These are phyloP conservation scores for Caranx ignobilis DNA, from an alignment of 2,113 vertebrate genomes.

Conservation along the genomic window DNA sequence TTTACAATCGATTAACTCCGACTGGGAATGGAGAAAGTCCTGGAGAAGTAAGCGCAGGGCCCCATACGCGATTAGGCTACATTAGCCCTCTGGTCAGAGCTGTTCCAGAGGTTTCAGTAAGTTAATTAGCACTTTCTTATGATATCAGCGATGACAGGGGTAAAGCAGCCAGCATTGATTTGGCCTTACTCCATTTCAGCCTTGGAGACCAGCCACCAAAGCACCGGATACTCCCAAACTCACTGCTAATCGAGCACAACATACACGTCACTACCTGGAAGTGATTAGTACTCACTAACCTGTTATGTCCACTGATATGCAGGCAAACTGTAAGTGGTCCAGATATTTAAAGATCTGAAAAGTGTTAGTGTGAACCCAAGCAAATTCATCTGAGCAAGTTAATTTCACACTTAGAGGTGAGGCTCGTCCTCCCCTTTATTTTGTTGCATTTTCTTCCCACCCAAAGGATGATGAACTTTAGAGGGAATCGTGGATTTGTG, in stretches of 20 bases:
- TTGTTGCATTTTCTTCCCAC: constrained; percentile 14
- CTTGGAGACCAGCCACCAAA: constrained; percentile 70
- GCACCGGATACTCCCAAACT: constrained; percentile 53
- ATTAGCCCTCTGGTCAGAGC: constrained; percentile 91
- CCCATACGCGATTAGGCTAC: constrained; percentile 89
- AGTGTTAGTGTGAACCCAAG: constrained; percentile 28
- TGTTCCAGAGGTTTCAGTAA: constrained; percentile 87
- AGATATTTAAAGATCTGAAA: constrained; percentile 14
- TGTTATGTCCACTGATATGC: constrained; percentile 45
- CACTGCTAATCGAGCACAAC: constrained; percentile 55
- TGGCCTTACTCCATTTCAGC: constrained; percentile 82
- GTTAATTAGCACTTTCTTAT: constrained; percentile 88
- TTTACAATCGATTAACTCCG: constrained; percentile 95
- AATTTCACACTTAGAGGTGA: constrained; percentile 22
- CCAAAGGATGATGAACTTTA: constrained; percentile 23
- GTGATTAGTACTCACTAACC: constrained; percentile 59
- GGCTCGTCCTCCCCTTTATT: constrained; percentile 32
- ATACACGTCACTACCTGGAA: constrained; percentile 73
- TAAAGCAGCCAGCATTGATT: constrained; percentile 84
- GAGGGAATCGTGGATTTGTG: constrained; percentile 31
- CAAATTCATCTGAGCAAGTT: constrained; percentile 11
- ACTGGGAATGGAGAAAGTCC: constrained; percentile 88
- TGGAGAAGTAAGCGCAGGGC: constrained; percentile 88
- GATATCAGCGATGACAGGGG: constrained; percentile 86
- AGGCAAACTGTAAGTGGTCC: constrained; percentile 16